Percentiles rank a stretch among this genome's conserved stretches.
Conservation (phyloP, 2,888 invertebrate species). For the Eutolmus rufibarbis region DNA sequence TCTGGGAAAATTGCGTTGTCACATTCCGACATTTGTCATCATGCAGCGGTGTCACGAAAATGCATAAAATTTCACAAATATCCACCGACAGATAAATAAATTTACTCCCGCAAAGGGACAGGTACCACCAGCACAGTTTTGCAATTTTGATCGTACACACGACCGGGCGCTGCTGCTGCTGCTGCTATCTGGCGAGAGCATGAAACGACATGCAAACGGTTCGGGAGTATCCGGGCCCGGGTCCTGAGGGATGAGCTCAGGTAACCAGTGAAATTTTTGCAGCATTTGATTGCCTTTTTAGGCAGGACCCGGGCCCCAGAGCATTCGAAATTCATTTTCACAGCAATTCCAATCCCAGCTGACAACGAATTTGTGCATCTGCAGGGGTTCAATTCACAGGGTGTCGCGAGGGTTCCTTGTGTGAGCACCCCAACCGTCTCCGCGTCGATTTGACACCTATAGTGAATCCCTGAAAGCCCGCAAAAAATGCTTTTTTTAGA, state of each 20-base stretch:
- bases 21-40: constrained; percentile 27
- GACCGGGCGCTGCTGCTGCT: background rate
- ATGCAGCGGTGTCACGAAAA: background rate
- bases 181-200: background rate
- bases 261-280: background rate
- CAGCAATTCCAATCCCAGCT: background rate
- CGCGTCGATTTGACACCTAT: too few species aligned
- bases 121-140: background rate
- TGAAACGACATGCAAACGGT: background rate
- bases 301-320: background rate
- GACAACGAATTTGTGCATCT: background rate
- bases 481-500: too few species aligned
- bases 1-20: constrained; percentile 7
- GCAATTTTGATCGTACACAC: constrained; percentile 1
- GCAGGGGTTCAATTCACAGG: background rate
- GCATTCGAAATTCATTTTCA: background rate
- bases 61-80: constrained; percentile 26
- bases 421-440: too few species aligned
- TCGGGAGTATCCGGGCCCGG: background rate
- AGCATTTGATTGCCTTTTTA: background rate
- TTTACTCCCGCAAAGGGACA: background rate
- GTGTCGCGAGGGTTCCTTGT: background rate
- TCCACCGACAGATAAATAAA: constrained; percentile 17
- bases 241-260: background rate
- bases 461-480: too few species aligned